Percentiles rank a stretch among this genome's conserved stretches.
Conservation (phyloP, 2,113 vertebrate species). For the Podilymbus podiceps region DNA sequence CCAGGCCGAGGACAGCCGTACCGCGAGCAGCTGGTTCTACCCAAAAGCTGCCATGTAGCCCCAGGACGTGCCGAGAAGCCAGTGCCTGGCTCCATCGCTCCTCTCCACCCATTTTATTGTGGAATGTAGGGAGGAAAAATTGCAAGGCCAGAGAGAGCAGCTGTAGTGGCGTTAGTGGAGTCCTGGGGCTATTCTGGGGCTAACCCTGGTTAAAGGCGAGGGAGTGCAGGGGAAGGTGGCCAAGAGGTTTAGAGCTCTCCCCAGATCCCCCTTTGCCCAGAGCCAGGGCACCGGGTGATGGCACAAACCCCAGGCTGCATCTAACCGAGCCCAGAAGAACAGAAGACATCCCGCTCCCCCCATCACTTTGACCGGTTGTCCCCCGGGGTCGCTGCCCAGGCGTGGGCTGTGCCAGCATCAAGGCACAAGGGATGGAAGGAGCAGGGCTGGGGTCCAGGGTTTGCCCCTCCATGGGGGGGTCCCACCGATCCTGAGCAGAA, state of each 20-base stretch:
- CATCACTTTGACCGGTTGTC: no score
- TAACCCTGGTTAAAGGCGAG: accelerated
- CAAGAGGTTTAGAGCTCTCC: background rate
- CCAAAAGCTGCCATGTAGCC: accelerated
- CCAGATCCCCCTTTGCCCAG: background rate
- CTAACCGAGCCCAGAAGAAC: background rate
- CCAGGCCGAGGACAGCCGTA: background rate
- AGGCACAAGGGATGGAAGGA: accelerated
- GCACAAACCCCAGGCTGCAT: background rate
- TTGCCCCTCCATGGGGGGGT: accelerated
- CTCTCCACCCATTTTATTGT: background rate
- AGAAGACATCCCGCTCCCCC: background rate
- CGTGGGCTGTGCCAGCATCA: accelerated
- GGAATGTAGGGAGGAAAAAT: background rate
- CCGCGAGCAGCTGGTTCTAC: no score
- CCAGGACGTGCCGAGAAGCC: accelerated
- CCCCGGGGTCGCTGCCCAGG: background rate
- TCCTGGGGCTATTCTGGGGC: background rate
- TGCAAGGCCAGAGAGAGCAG: background rate
- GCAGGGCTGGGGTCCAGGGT: background rate
- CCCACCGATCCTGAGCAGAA: background rate
- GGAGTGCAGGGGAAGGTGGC: accelerated
- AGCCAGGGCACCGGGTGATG: accelerated
- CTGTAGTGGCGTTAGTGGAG: background rate
- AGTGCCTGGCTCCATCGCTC: background rate